Evolutionary conservation across 2,888 invertebrate species (phyloP), one percentile per base, ranked within the genome.

Genomic region (Platycheirus albimanus): DNA sequence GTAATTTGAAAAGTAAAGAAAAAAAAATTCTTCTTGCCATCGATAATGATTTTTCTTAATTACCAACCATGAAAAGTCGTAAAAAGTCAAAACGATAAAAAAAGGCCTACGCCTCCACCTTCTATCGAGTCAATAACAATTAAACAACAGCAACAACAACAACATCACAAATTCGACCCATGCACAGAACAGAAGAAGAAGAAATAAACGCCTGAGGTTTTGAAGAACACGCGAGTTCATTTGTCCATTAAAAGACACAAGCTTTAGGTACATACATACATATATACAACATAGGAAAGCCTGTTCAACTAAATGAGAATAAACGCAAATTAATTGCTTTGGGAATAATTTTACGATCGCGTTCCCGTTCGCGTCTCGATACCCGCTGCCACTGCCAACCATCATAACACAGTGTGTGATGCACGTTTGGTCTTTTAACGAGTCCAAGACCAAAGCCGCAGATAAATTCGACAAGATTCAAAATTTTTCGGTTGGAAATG

Each of bases 261-360:
- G 56, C 36, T 36, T 36, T 36, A 49, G 13, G n/a, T 41, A 45
- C 38, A 36, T 47, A 41, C 11, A 38, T 47, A 33, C 33, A 20
- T 15, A 64, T 20, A 28, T n/a, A n/a, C n/a, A n/a, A 20, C n/a
- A 54, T 24, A 56, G 49, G 51, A 58, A 51, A 24, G 58, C 15
- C 58, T 58, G 24, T 51, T 38, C 45, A 20, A 66, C 69, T 75
- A 80, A 80, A 75, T 76, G 54, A 67, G 72, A 72, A 77, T 83
- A 69, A 78, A 78, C 51, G 78, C 83, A 78, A 83, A 83, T 83
- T 83, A 78, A 83, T 78, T 83, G 83, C 67, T 58, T 78, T 64
- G 67, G 72, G 72, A 78, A 83, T 83, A 78, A 74, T 83, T 83
- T 77, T 77, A 81, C 81, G 81, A 81, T 81, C 76, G 58, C 13